phyloP scores from a whole-genome alignment of 53 echinoderm and acorn worm species.

The Henricia sp. region DNA sequence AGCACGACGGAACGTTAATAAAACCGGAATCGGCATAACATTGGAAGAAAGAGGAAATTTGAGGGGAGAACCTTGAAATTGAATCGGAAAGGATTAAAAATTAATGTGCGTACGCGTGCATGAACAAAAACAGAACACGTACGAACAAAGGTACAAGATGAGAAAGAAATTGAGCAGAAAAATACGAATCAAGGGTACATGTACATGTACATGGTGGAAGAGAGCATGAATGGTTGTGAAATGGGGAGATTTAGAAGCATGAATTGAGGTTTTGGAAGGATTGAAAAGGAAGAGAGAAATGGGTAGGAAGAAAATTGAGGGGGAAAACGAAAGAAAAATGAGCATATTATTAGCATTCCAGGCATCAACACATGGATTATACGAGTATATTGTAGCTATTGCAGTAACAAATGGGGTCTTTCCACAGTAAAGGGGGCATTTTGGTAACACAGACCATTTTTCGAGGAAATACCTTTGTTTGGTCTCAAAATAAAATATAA shows the following conservation, averaged over 20 bases:
- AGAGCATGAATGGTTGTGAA: not conserved
- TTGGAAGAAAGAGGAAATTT: constrained; percentile 18
- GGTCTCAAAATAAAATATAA: too few relatives aligned
- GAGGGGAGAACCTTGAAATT: not conserved
- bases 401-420: too few relatives aligned
- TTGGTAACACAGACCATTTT: too few relatives aligned
- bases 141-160: constrained; percentile 18
- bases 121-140: too few relatives aligned
- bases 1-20: too few relatives aligned
- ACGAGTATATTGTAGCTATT: too few relatives aligned
- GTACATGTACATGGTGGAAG: not conserved
- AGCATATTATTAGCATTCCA: constrained; percentile 45
- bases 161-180: constrained; percentile 10
- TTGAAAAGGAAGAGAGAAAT: not conserved
- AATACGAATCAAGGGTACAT: too few relatives aligned
- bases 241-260: not conserved
- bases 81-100: not conserved
- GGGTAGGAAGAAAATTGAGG: not conserved
- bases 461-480: too few relatives aligned
- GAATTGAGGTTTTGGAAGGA: not conserved
- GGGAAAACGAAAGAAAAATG: constrained; percentile 12
- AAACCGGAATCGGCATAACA: too few relatives aligned
- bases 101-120: too few relatives aligned
- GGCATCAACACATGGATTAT: constrained; percentile 21
- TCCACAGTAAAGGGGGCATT: too few relatives aligned